Evolutionary conservation across 1,140 invertebrate species (phyloP).

Genomic region (Caenorhabditis remanei): DNA sequence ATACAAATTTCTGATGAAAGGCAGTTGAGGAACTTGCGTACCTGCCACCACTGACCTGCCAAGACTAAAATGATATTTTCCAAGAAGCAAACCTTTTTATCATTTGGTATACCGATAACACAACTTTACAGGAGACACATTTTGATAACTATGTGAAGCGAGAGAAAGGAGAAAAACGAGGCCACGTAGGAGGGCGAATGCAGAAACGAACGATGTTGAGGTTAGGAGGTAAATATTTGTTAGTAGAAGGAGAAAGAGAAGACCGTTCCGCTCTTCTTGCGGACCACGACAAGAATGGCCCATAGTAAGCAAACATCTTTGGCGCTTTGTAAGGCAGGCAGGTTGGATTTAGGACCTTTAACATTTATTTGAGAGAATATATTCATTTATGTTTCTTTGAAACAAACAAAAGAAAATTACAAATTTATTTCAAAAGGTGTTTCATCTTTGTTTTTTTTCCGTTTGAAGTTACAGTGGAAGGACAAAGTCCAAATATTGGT

Average conservation of each 20-base stretch:
- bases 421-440: no score
- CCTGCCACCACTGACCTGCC: no score
- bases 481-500: neutral
- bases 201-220: no score
- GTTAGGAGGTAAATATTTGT: constrained; percentile 24
- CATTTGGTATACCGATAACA: neutral
- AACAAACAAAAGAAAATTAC: no score
- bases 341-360: neutral
- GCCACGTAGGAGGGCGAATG: no score
- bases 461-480: no score
- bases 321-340: neutral
- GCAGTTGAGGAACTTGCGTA: no score
- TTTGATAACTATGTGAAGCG: neutral
- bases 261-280: constrained; percentile 26
- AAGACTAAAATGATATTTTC: neutral
- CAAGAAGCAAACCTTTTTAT: constrained; percentile 17
- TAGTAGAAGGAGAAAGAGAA: neutral
- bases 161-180: neutral
- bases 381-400: no score
- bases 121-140: neutral
- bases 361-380: neutral
- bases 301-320: neutral
- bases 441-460: no score
- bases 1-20: no score
- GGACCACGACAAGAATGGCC: constrained; percentile 5